These are phyloP conservation scores for Diplazon laetatorius DNA, from an alignment of 2,888 invertebrate species.

Conservation along the genomic window DNA sequence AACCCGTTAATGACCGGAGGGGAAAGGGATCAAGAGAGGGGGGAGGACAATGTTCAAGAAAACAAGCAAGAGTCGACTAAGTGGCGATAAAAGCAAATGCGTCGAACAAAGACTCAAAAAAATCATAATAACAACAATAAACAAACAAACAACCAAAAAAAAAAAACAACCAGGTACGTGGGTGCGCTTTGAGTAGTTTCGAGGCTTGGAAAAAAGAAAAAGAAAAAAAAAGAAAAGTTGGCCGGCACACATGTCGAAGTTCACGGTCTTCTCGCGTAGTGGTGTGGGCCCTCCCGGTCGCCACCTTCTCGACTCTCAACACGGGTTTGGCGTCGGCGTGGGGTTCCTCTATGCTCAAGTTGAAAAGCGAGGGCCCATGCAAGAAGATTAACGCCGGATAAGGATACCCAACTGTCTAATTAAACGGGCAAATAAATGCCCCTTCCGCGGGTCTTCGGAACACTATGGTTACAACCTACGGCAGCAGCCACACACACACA, in stretches of 20 bases:
- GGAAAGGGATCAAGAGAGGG: background rate
- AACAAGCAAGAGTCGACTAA: conserved; percentile 30
- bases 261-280: conserved; percentile 56
- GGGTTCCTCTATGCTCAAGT: conserved; percentile 66
- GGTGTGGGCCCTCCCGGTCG: conserved; percentile 23
- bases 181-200: conserved; percentile 54
- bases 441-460: conserved; percentile 62
- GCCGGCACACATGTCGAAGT: conserved; percentile 59
- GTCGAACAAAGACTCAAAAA: conserved; percentile 1
- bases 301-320: conserved; percentile 30
- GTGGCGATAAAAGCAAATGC: conserved; percentile 38
- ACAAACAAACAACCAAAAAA: no score
- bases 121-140: no score
- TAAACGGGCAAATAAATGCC: conserved; percentile 72
- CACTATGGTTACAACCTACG: conserved; percentile 59
- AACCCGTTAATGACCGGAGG: background rate
- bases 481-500: no score
- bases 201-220: no score
- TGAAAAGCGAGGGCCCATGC: conserved; percentile 68
- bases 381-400: conserved; percentile 68
- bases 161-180: conserved; percentile 24
- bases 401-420: conserved; percentile 71
- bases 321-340: conserved; percentile 59
- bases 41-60: conserved; percentile 25
- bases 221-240: no score